Conservation (phyloP, 2,888 invertebrate genomes). For the Physocephala rufipes region DNA sequence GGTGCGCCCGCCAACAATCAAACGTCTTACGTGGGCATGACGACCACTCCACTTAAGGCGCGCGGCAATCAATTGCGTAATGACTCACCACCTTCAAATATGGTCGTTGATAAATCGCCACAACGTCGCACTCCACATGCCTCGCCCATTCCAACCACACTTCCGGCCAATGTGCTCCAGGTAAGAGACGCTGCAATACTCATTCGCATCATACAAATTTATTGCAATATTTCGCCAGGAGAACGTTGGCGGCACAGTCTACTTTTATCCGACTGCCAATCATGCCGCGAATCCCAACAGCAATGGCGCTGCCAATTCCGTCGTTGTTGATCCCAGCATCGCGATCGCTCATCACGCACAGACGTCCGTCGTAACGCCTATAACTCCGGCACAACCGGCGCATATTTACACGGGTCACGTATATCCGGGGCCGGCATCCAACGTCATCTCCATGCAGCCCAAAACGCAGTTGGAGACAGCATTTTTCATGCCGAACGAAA, state of each 20-base stretch:
- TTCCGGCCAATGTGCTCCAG: slow-evolving; percentile 65
- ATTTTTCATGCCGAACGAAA: slow-evolving; percentile 87
- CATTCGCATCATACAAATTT: not conserved
- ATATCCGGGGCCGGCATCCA: slow-evolving; percentile 65
- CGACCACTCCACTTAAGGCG: slow-evolving; percentile 59
- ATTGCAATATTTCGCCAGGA: slow-evolving; percentile 69
- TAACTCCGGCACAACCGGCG: slow-evolving; percentile 55
- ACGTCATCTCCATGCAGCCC: slow-evolving; percentile 65
- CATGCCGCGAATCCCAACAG: slow-evolving; percentile 65
- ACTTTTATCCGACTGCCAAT: slow-evolving; percentile 82
- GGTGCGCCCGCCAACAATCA: slow-evolving; percentile 39
- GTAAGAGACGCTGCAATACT: slow-evolving; percentile 48
- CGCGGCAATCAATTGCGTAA: slow-evolving; percentile 55
- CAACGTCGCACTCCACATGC: slow-evolving; percentile 67
- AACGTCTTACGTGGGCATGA: slow-evolving; percentile 55
- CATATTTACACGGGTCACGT: slow-evolving; percentile 63
- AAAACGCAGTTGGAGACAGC: slow-evolving; percentile 68
- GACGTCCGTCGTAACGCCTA: slow-evolving; percentile 53
- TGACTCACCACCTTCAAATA: slow-evolving; percentile 61
- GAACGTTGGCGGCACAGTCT: slow-evolving; percentile 94
- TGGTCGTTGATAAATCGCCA: slow-evolving; percentile 65
- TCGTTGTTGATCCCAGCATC: slow-evolving; percentile 52
- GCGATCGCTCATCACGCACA: slow-evolving; percentile 54
- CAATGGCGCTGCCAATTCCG: slow-evolving; percentile 59
- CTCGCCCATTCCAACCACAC: slow-evolving; percentile 65